Base-by-base conservation (phyloP, 2,888 invertebrate species). In the Salpingus planirostris region DNA sequence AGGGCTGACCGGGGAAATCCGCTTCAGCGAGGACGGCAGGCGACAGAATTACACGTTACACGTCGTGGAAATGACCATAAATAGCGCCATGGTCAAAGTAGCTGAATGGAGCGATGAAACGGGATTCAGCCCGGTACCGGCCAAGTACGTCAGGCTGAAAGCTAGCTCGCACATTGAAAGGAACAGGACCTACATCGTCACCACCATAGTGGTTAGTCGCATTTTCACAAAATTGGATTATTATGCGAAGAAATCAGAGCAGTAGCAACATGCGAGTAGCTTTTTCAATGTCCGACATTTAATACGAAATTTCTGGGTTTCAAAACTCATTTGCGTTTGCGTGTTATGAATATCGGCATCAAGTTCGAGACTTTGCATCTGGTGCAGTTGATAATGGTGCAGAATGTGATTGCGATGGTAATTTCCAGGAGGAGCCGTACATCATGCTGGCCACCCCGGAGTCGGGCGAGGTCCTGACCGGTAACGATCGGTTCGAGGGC, bases 31-130 rank as follows among this genome's bases (percentile, higher is more conserved):
- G 50, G 86, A 88, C 55, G 91, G 92, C 8, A 77, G 86, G 51
- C 72, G 92, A 30, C 79, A 83, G 58, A 90, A 91, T 68, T 92
- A 89, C 61, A 85, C 88, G 1, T 68, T 92, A 43, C 86, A 91
- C 59, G 84, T 90, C 38, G 85, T 93, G 29, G 87, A 92, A 66
- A 89, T 93, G 87, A 91, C 92, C 3, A 84, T 90, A 33, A 88
- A 91, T 55, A 89, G 90, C 56, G 87, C 88, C 14, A 85, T 90
- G 83, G 79, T 90, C 11, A 89, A 90, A 74, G 84, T 90, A 4
- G 90, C 87, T 11, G 84, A 87, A 55, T 91, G 90, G 90, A 82
- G 80, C 11, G 89, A 90, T 50, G 76, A 77, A 43, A 72, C 73
- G 11, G 88, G 89, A 2, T 76, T 90, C 46, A 77, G 74, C 39